Percentiles rank a stretch among this genome's conserved stretches.
phyloP scores from a whole-genome alignment of 1,140 invertebrate species.

The Lepidostoma basale region DNA sequence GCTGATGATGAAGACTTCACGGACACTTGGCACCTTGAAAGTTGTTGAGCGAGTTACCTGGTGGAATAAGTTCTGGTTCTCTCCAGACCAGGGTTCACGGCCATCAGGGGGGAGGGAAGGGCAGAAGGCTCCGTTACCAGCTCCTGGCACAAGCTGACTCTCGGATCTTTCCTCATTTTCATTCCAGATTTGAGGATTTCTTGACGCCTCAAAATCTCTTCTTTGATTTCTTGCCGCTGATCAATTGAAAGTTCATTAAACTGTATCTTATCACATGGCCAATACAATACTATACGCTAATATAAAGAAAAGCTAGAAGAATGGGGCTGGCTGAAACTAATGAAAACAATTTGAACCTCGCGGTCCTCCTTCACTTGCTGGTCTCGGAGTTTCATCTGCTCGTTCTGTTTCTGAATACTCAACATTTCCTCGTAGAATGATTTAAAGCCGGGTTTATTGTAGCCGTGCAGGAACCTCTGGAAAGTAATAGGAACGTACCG shows the following conservation, averaged over 20 bases:
- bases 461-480: conserved; percentile 68
- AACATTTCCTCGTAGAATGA: conserved; percentile 89
- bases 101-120: neutral
- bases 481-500: too few relatives aligned
- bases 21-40: too few relatives aligned
- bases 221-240: conserved; percentile 63
- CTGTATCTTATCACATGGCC: neutral
- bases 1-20: neutral
- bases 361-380: conserved; percentile 65
- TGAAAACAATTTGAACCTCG: conserved; percentile 50
- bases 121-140: conserved; percentile 20
- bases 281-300: too few relatives aligned
- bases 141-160: conserved; percentile 31
- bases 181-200: conserved; percentile 68
- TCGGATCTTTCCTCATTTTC: conserved; percentile 42
- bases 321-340: neutral
- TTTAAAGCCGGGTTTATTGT: conserved; percentile 74
- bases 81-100: conserved; percentile 41
- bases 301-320: neutral
- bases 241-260: conserved; percentile 45
- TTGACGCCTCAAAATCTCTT: conserved; percentile 68
- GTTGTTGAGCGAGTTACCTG: conserved; percentile 20
- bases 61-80: conserved; percentile 30
- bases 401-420: conserved; percentile 65
- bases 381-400: conserved; percentile 65